These are phyloP conservation scores for Kuschelorhynchus macadamiae DNA, from an alignment of 2,888 invertebrate genomes.

Conservation along the genomic window DNA sequence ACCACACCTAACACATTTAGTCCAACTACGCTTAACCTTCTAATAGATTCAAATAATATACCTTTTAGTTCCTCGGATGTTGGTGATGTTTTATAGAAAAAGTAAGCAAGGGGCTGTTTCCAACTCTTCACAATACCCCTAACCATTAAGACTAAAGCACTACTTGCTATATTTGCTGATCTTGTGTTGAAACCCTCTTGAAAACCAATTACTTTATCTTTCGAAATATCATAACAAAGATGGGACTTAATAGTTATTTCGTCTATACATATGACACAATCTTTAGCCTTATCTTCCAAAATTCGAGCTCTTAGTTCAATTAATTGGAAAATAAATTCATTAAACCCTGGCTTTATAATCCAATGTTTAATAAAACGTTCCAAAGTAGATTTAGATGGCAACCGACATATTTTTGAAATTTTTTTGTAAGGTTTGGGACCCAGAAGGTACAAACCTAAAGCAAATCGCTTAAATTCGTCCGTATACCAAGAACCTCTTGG, in stretches of 20 bases:
- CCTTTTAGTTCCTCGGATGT: slow-evolving; percentile 34
- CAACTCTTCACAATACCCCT: slow-evolving; percentile 19
- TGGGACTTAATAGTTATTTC: slow-evolving; percentile 49
- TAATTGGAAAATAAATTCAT: slow-evolving; percentile 36
- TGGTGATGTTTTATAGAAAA: slow-evolving; percentile 33
- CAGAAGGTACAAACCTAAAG: slow-evolving; percentile 32
- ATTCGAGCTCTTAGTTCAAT: slow-evolving; percentile 17
- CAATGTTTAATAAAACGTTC: slow-evolving; percentile 43
- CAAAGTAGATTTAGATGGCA: slow-evolving; percentile 48
- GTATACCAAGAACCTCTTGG: slow-evolving; percentile 35
- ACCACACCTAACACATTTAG: too few relatives aligned
- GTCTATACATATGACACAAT: slow-evolving; percentile 46
- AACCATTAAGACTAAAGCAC: slow-evolving; percentile 18
- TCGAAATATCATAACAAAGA: slow-evolving; percentile 44
- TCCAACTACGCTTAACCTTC: background rate
- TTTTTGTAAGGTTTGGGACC: slow-evolving; percentile 49
- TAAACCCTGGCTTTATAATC: slow-evolving; percentile 38
- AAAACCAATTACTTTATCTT: slow-evolving; percentile 16
- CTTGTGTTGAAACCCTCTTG: background rate
- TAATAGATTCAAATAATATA: slow-evolving; percentile 37
- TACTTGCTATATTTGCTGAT: slow-evolving; percentile 13
- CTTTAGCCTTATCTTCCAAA: slow-evolving; percentile 36
- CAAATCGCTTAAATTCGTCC: slow-evolving; percentile 36
- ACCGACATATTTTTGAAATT: slow-evolving; percentile 38
- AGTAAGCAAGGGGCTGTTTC: slow-evolving; percentile 42